Conservation (phyloP, 2,888 invertebrate species). For the Sesia bembeciformis region DNA sequence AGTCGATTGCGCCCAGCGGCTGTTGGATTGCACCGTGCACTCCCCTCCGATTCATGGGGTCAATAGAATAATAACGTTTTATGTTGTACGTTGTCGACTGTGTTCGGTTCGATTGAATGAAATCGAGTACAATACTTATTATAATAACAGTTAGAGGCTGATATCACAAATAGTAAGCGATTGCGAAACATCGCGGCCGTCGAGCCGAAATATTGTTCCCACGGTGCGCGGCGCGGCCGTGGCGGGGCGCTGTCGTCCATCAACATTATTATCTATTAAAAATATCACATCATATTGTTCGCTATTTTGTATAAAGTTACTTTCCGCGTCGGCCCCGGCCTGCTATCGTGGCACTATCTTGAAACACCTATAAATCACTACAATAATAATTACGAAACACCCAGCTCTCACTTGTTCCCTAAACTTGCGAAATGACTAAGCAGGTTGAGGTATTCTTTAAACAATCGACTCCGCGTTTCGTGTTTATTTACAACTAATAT, state of each 20-base stretch:
- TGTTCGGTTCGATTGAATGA: neutral
- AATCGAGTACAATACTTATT: neutral
- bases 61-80: too few relatives aligned
- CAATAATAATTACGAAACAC: slow-evolving; percentile 55
- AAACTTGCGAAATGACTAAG: slow-evolving; percentile 13
- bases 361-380: slow-evolving; percentile 61
- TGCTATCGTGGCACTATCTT: slow-evolving; percentile 55
- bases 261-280: slow-evolving; percentile 73
- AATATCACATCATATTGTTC: slow-evolving; percentile 73
- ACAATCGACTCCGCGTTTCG: neutral
- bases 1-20: too few relatives aligned
- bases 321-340: slow-evolving; percentile 40
- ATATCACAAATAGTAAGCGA: slow-evolving; percentile 40
- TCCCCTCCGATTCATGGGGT: too few relatives aligned
- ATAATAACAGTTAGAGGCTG: slow-evolving; percentile 26
- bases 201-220: slow-evolving; percentile 65
- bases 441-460: neutral
- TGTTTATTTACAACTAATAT: neutral
- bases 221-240: slow-evolving; percentile 46
- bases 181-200: slow-evolving; percentile 57
- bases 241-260: slow-evolving; percentile 55
- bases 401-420: slow-evolving; percentile 22
- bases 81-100: neutral
- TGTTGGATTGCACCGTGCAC: too few relatives aligned
- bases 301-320: slow-evolving; percentile 67